Conservation (phyloP, 1,140 invertebrate species). For the Melanaphis sacchari region DNA sequence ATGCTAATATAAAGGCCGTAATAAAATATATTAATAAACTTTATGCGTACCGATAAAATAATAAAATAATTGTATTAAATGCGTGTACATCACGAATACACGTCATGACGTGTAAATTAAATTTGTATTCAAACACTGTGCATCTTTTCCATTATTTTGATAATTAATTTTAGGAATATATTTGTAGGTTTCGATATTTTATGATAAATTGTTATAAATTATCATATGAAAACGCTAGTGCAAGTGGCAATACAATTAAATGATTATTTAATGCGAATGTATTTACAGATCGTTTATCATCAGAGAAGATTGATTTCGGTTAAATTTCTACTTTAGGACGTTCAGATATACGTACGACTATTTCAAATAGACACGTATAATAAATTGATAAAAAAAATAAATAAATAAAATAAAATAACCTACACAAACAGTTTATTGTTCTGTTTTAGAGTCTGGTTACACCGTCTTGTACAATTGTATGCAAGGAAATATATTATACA, state of each 20-base stretch:
- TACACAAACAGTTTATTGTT: neutral
- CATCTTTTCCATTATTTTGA: neutral
- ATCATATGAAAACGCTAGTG: neutral
- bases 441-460: neutral
- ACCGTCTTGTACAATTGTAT: neutral
- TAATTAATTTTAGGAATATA: neutral
- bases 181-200: neutral
- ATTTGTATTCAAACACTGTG: neutral
- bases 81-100: neutral
- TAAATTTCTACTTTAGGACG: neutral
- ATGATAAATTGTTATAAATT: neutral
- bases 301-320: neutral
- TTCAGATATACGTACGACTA: neutral
- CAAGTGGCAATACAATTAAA: neutral
- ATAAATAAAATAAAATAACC: neutral
- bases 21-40: neutral
- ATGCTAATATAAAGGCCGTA: neutral
- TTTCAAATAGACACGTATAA: neutral
- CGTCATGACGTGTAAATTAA: no score
- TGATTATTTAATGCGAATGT: neutral
- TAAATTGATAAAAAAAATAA: neutral
- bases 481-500: neutral
- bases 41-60: neutral
- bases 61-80: neutral
- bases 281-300: slow-evolving; percentile 14